These are phyloP conservation scores for Urocyon cinereoargenteus DNA, from an alignment of 2,797 vertebrate genomes.

Conservation along the genomic window DNA sequence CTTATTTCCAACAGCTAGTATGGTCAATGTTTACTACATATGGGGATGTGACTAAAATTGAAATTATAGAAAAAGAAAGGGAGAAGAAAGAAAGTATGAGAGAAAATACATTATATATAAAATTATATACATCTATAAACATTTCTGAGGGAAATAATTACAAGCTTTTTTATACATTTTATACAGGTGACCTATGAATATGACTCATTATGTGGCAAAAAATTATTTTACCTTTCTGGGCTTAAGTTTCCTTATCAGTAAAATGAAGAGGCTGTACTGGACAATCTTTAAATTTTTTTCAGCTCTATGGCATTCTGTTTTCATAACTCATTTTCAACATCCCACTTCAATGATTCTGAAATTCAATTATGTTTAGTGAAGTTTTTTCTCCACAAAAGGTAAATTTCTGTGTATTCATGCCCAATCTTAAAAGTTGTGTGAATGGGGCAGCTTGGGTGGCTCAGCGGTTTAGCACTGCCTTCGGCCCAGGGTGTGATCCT, in stretches of 20 bases:
- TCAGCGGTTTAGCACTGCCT: no score
- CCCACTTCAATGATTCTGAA: background rate
- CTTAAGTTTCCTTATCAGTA: background rate
- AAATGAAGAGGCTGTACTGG: background rate
- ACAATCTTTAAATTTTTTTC: background rate
- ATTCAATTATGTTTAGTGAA: background rate
- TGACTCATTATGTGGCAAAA: background rate
- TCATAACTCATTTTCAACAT: background rate
- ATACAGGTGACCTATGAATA: background rate
- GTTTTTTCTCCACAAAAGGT: background rate
- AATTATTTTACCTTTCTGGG: background rate
- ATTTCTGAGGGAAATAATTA: background rate
- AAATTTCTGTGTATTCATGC: background rate
- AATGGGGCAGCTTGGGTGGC: no score
- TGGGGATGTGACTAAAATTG: background rate
- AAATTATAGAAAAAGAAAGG: background rate
- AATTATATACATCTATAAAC: background rate
- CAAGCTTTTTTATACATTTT: background rate
- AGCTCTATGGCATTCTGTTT: background rate
- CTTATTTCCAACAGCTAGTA: background rate
- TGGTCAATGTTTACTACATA: background rate
- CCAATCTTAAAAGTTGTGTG: background rate
- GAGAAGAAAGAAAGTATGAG: background rate
- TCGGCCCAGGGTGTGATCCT: no score
- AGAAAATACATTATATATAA: background rate